A percentile compares a stretch with the other conserved stretches of the same genome.
These are phyloP conservation scores for Carlito syrichta DNA, from an alignment of 2,113 vertebrate species.

Conservation along the genomic window DNA sequence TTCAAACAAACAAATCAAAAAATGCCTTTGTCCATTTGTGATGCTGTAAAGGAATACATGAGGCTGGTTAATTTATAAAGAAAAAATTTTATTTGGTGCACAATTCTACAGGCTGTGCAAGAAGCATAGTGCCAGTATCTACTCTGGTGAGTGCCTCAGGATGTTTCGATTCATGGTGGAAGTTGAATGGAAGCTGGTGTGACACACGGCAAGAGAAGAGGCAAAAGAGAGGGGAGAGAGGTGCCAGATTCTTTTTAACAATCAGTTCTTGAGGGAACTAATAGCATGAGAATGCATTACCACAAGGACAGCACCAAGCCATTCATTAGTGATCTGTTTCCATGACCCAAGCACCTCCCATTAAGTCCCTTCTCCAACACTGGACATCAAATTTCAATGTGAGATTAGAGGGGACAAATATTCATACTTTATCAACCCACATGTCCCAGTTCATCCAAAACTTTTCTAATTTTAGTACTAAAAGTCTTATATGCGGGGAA, in stretches of 20 bases:
- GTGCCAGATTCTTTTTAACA: not conserved
- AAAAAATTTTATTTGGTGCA: not conserved
- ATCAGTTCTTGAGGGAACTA: not conserved
- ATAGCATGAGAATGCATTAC: not conserved
- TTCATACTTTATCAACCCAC: not conserved
- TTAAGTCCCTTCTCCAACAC: not conserved
- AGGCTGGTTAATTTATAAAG: not conserved
- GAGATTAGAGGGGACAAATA: not conserved
- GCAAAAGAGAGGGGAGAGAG: not conserved
- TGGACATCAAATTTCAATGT: not conserved
- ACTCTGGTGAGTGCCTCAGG: not conserved
- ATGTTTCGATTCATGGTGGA: not conserved
- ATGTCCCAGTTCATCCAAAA: not conserved
- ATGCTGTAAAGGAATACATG: not conserved
- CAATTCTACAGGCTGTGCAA: not conserved
- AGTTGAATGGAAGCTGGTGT: not conserved
- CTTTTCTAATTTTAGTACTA: not conserved
- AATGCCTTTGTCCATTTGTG: not conserved
- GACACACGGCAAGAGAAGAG: not conserved
- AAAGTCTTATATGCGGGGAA: not conserved
- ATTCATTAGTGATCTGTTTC: not conserved
- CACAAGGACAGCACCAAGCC: no score
- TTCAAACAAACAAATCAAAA: no score
- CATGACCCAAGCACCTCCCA: not conserved
- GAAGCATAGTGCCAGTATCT: not conserved